phyloP scores from a whole-genome alignment of 2,888 invertebrate species.

The Patella pellucida region DNA sequence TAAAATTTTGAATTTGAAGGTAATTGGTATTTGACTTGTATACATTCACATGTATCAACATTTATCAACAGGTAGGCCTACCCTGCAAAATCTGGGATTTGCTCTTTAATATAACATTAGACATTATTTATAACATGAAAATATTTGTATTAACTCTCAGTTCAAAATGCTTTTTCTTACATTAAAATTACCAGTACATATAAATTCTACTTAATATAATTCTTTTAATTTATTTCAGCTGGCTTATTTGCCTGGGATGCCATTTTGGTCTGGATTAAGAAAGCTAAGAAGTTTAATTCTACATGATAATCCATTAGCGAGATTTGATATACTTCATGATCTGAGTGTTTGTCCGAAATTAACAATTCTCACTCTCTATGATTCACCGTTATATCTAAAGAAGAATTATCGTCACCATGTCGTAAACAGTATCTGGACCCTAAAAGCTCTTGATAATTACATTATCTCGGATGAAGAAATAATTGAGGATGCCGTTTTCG shows the following conservation, averaged over 20 bases:
- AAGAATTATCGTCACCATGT: constrained; percentile 69
- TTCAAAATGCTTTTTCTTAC: too few species aligned
- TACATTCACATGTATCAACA: too few species aligned
- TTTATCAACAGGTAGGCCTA: too few species aligned
- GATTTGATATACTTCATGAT: constrained; percentile 63
- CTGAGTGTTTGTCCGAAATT: constrained; percentile 58
- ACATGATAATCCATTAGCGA: constrained; percentile 70
- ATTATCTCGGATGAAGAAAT: constrained; percentile 71
- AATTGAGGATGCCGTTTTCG: constrained; percentile 69
- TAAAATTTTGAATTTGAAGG: too few species aligned
- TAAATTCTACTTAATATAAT: too few species aligned
- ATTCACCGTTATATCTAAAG: constrained; percentile 68
- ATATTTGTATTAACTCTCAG: too few species aligned
- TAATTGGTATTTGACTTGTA: too few species aligned
- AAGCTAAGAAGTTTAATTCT: constrained; percentile 64
- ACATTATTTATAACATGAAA: too few species aligned
- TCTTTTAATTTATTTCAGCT: constrained; percentile 50
- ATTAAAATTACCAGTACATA: too few species aligned
- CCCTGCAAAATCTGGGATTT: too few species aligned
- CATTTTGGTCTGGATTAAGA: constrained; percentile 65
- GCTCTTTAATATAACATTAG: too few species aligned
- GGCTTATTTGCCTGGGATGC: constrained; percentile 55
- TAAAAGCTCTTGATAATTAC: constrained; percentile 67
- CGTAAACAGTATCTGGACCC: constrained; percentile 68
- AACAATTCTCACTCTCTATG: constrained; percentile 64